Base-by-base conservation (phyloP, 2,888 invertebrate species). In the Galeopsomyia nigrocyanea region DNA sequence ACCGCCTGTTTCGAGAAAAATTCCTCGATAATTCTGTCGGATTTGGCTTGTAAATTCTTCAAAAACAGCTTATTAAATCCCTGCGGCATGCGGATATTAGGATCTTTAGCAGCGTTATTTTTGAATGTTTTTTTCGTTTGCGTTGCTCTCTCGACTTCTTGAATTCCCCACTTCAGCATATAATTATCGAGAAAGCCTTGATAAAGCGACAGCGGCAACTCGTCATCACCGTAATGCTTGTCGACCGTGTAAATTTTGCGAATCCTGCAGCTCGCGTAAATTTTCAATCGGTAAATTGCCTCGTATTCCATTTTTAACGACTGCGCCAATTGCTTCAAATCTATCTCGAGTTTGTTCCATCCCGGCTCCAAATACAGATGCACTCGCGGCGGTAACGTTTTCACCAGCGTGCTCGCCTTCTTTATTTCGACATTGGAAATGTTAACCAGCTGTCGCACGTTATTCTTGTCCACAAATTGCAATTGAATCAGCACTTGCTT, bases 401-500 rank as follows among this genome's bases (percentile, higher is more conserved):
- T 71, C 13, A 56, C 9, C n/a, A 46, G 46, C 10, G 56, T 14
- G 2, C 50, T 62, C 3, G 62, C 16, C 22, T 39, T 79, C 76
- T 50, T 80, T 75, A 9, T 74, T 83, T 85, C 47, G 78, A 75
- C 21, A 82, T 69, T 85, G 81, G 69, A 69, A 70, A 77, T 68
- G 26, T 75, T 51, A 10, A 64, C 21, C 17, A 72, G 69, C 56
- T 73, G 72, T 21, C 31, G 60, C 22, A 69, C 14, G 22, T 61
- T 63, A n/a, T 76, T 63, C 53, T 66, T 73, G 50, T 74, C 74
- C 3, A 65, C 14, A 0, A 97, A 96, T 92, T 97, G 97, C 65
- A 98, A 94, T 92, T 97, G 97, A 87, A 98, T 95, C 55, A 96
- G 95, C 84, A 97, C 97, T 87, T 96, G 95, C 84, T 95, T 94